Evolutionary conservation across 2,113 vertebrate species (phyloP), one percentile per base, ranked within the genome.

Genomic region (Indicator indicator): DNA sequence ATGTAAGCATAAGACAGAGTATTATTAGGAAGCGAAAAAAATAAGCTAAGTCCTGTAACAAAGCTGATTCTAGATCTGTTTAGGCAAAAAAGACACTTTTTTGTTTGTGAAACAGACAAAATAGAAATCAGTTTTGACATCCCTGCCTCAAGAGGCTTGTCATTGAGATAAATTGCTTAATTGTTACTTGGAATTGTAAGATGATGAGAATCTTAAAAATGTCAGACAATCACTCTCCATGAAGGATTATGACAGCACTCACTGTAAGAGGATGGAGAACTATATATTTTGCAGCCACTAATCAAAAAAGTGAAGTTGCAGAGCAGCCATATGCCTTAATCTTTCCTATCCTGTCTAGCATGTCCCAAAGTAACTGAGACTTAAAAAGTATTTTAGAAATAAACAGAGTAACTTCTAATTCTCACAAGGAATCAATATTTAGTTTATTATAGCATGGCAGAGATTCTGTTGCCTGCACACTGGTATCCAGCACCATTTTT

Each of bases 141-240:
- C 40, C 33, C 76, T 93, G 76, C 76, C 87, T 91, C 38, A 42
- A 88, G 52, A 92, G 58, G 91, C 60, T 6, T 91, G 63, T 91
- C 90, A 92, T 76, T 79, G 42, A 79, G 81, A 95, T 80, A 93
- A 95, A 95, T 36, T 88, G 56, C 79, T 87, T 93, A 80, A 88
- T 89, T 0, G 5, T 65, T 93, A 92, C 79, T 93, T 92, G 85
- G 62, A 81, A 42, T 92, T 63, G 26, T 24, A 79, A 81, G 77
- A 86, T 0, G 6, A 80, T 44, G 71, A 91, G 50, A 63, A 80
- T 28, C 63, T 96, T 81, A 59, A 84, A 94, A 96, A 85, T 92
- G 93, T 77, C 88, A 95, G 72, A 68, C 32, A 74, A 82, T 89
- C 70, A 80, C 82, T 95, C 88, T 91, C 94, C 82, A 56, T 54